These are phyloP conservation scores for Sepioteuthis lessoniana DNA, from an alignment of 2,888 invertebrate species.

Conservation along the genomic window DNA sequence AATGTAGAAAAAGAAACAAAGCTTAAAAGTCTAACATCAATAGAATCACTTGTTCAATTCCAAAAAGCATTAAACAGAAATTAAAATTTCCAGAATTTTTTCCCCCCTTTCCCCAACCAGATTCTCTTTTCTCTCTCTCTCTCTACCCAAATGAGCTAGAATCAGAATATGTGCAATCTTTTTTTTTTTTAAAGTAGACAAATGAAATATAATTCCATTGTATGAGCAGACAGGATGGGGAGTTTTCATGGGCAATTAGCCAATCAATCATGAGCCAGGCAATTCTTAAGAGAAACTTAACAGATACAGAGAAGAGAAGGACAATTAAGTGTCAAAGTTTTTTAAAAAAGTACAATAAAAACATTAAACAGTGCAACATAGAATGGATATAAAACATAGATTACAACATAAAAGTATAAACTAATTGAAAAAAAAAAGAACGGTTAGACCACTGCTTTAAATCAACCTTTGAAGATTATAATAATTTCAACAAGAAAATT, in stretches of 20 bases:
- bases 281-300: constrained; percentile 33
- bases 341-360: neutral
- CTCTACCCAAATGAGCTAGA: neutral
- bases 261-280: neutral
- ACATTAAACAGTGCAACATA: neutral
- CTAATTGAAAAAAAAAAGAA: neutral
- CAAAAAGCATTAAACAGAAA: constrained; percentile 13
- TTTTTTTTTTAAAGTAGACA: neutral
- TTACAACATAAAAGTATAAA: neutral
- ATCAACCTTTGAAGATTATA: neutral
- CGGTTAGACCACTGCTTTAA: neutral
- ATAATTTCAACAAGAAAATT: too few species aligned
- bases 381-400: neutral
- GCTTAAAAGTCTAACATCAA: neutral
- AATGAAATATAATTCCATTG: constrained; percentile 33
- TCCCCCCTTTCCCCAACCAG: neutral
- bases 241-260: constrained; percentile 11
- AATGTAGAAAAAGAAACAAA: neutral
- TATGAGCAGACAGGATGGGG: constrained; percentile 33
- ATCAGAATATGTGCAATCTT: neutral
- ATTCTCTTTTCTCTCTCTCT: neutral
- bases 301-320: neutral
- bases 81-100: neutral
- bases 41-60: constrained; percentile 21
- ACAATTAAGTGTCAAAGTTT: neutral